Evolutionary conservation across 2,797 vertebrate species (phyloP), one percentile per base, ranked within the genome.

Genomic region (Sebastiscus albofasciatus): DNA sequence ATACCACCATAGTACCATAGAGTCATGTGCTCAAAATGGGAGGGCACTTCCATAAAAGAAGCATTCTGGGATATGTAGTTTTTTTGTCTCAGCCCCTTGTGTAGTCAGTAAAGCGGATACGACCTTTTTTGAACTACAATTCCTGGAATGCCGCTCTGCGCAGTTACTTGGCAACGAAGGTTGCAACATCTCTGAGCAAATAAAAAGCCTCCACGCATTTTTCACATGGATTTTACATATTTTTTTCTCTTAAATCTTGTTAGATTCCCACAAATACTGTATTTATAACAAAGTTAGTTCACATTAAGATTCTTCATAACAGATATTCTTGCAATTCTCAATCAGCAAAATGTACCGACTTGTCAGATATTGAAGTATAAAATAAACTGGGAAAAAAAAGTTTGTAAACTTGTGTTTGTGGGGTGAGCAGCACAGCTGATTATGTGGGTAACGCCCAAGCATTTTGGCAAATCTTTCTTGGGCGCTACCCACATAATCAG

Each of bases 121-220:
- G 4, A 6, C 0, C 0, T 4, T 54, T 5, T 3, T 12, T 59
- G 27, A 60, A 97, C 96, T 95, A 90, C 96, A 93, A 62, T 10
- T 86, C 81, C 90, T 42, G 72, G 1, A 79, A 82, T 36, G n/a
- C 82, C 42, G 2, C n/a, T 22, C 24, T 16, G 31, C 0, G 7
- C 6, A 2, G 85, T 90, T 82, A 65, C 91, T 29, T 69, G 75
- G 92, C 87, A 94, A 93, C 93, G 46, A 75, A 39, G 67, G 33
- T 64, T 77, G 66, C 65, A 24, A 61, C 67, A 24, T 36, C 31
- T 78, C 74, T 31, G 80, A 92, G 90, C 94, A 93, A 96, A 96
- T 96, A 77, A 87, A 82, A 94, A 87, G 31, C 39, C 34, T 95
- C 95, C 95, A 96, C 96, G 96, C 91, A 39, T 6, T 18, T 39